Base-by-base conservation (phyloP, 2,888 invertebrate genomes). In the Caenorhabditis japonica region DNA sequence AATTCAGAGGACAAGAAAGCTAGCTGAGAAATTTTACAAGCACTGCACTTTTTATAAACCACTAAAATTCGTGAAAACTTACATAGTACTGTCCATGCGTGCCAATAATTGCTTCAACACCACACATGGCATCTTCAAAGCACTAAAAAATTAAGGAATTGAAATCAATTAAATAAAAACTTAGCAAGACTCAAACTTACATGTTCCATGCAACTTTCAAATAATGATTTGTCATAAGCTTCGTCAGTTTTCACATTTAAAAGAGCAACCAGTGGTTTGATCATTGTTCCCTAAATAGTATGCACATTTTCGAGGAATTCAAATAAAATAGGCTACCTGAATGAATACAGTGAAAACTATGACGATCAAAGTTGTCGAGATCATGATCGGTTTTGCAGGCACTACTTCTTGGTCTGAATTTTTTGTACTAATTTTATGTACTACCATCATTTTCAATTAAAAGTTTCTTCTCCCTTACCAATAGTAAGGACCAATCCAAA, bases 281-380 rank as follows among this genome's bases (percentile, higher is more conserved):
- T 97, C n/a, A 97, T 95, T 84, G 97, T 96, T 73, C 97, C 97
- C 92, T 92, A 21, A 8, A 33, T 4, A 33, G 15, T 15, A 0
- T 66, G 17, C n/a, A n/a, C 10, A 1, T 44, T 52, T 4, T 10
- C 15, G 17, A 33, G 17, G 15, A 5, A 44, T 25, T 13, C 30
- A 30, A 30, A 30, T 10, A 7, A 10, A 30, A 17, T 10, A 15
- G n/a, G 62, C 39, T 68, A 92, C 92, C 91, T 97, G 97, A 85
- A 97, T 91, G 89, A 99, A 97, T n/a, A 97, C 97, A 3, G 99
- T 97, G 90, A 97, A 97, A 89, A 97, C 94, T 84, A 99, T 94
- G 79, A 97, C 94, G 51, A 95, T 93, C 85, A 97, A 94, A 2
- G 97, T 97, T 1, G 97, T 95, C 21, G 97, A 97, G 79, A 96